Percentiles rank a stretch among this genome's conserved stretches.
phyloP scores from a whole-genome alignment of 2,113 vertebrate species.

The Erpornis zantholeuca region DNA sequence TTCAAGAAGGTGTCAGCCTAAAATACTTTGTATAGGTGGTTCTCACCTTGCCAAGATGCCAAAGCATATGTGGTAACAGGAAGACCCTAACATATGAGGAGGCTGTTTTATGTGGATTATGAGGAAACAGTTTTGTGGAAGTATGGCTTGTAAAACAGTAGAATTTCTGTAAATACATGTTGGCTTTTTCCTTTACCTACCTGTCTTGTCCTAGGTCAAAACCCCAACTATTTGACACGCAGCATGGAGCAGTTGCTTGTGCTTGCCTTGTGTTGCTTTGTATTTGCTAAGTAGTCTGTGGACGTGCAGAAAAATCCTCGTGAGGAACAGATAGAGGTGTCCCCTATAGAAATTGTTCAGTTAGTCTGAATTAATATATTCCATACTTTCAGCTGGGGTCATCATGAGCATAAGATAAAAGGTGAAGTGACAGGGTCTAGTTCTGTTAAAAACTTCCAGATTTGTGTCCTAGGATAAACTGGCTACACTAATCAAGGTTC shows the following conservation, averaged over 20 bases:
- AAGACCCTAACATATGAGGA: background rate
- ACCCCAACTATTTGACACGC: background rate
- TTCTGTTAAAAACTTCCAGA: conserved; percentile 11
- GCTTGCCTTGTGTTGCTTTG: background rate
- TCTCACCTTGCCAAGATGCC: background rate
- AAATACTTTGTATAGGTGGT: background rate
- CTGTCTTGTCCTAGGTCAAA: background rate
- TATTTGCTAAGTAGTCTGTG: background rate
- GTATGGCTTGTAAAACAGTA: background rate
- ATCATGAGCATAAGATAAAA: background rate
- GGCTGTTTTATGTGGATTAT: background rate
- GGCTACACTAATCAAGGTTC: background rate
- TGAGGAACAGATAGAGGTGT: background rate
- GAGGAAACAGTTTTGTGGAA: background rate
- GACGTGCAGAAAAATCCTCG: background rate
- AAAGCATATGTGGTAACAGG: background rate
- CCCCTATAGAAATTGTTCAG: background rate
- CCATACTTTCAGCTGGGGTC: background rate
- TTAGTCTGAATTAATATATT: background rate
- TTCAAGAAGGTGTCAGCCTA: background rate
- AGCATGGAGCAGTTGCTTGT: background rate
- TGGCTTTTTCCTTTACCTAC: background rate
- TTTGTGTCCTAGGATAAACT: background rate
- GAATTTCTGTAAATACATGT: background rate
- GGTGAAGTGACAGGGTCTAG: background rate